Percentiles rank a stretch among this genome's conserved stretches.
These are phyloP conservation scores for Cheilosia grossa DNA, from an alignment of 2,888 invertebrate species.

Conservation along the genomic window DNA sequence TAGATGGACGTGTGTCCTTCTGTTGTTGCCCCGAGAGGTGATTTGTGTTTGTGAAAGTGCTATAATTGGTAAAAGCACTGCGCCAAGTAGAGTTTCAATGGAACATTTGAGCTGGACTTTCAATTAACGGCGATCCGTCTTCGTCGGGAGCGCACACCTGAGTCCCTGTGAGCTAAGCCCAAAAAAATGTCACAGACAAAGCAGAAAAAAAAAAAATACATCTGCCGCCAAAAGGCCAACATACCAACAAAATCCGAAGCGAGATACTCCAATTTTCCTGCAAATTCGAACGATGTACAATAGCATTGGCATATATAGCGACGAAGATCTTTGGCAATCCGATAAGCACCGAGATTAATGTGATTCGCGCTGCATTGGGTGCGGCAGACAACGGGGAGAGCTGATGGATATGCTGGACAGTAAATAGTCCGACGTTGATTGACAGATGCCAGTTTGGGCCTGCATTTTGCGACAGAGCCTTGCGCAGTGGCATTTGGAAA, in stretches of 20 bases:
- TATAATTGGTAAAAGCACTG: conserved; percentile 32
- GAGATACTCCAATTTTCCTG: conserved; percentile 3
- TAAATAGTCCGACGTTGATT: conserved; percentile 36
- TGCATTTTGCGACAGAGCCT: background rate
- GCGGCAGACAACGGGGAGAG: conserved; percentile 5
- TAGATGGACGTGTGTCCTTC: conserved; percentile 33
- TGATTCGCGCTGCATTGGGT: conserved; percentile 22
- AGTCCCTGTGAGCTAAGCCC: background rate
- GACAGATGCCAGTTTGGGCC: conserved; percentile 19
- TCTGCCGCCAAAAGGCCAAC: background rate
- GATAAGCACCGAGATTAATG: conserved; percentile 42
- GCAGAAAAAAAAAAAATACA: background rate
- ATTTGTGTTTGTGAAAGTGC: conserved; percentile 27
- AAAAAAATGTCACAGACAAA: conserved; percentile 1
- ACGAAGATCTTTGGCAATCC: conserved; percentile 25
- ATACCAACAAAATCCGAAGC: background rate
- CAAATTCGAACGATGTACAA: conserved; percentile 13
- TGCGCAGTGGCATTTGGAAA: background rate
- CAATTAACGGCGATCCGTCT: background rate
- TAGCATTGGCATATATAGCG: background rate
- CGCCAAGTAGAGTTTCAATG: background rate
- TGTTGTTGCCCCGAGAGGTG: conserved; percentile 13
- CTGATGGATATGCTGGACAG: conserved; percentile 18
- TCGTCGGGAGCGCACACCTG: background rate
- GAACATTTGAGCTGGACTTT: background rate